Base-by-base conservation (phyloP, 2,113 vertebrate species). In the Sylvietta virens region DNA sequence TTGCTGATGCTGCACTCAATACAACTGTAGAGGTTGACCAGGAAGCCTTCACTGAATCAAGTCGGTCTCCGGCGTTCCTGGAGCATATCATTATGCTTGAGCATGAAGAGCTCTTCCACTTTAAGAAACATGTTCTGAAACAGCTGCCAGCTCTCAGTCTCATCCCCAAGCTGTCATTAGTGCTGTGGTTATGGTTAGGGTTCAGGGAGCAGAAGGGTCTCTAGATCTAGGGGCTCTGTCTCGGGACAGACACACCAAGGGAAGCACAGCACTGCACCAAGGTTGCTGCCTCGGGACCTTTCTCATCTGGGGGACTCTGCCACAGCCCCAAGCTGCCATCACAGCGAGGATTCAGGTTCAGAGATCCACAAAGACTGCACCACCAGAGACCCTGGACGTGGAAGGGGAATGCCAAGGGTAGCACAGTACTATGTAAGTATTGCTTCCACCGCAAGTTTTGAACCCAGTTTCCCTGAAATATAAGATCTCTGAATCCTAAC, bases 1-100 rank as follows among this genome's bases (percentile, higher is more conserved):
- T 2, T 30, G 50, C 35, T 66, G 60, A 26, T 57, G 35, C 42
- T 66, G 30, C 24, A 13, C 42, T 57, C 16, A 5, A 1, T 16
- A 19, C 19, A n/a, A 1, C 15, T 35, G 50, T 7, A 40, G 51
- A 48, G 24, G 30, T 56, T 40, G 30, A 20, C 15, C n/a, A 57
- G 30, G 24, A 24, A 16, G 3, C 13, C 20, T 57, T 40, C 26
- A 10, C 8, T 56, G 30, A 13, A 20, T 15, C 13, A 26, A 24
- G 13, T 7, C 0, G 0, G 30, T 16, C 20, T 56, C n/a, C 6
- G 3, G 30, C 0, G 0, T 24, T 65, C 24, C 12, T 48, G 3
- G 8, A 0, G 1, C 8, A 5, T 15, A 30, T 48, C 10, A 20
- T 7, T n/a, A 24, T 9, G 6, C 4, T 40, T 42, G 30, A 57